Conservation (phyloP, 2,113 vertebrate genomes). For the Peromyscus maniculatus region DNA sequence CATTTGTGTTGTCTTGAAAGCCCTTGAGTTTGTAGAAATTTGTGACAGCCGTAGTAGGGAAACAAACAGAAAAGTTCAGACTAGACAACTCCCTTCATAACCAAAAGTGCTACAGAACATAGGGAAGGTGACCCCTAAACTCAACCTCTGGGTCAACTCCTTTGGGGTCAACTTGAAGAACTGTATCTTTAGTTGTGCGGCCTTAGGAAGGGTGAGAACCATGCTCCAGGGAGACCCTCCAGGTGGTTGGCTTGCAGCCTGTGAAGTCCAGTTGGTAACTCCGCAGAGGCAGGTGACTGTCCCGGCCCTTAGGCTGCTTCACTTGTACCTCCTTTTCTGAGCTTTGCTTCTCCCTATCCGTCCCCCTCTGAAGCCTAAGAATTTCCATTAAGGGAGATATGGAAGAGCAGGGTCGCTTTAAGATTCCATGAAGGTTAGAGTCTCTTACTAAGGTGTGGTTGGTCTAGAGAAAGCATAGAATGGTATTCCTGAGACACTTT, state of each 20-base stretch:
- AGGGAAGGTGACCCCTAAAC: not conserved
- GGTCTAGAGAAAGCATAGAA: not conserved
- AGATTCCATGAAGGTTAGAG: not conserved
- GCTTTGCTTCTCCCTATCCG: not conserved
- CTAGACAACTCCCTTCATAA: not conserved
- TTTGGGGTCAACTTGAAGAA: not conserved
- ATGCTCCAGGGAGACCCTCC: not conserved
- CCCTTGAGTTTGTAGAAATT: not conserved
- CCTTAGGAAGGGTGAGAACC: not conserved
- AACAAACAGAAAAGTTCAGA: not conserved
- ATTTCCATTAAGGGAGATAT: not conserved
- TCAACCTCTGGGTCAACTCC: not conserved
- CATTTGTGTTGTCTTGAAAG: constrained; percentile 1
- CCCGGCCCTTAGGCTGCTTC: not conserved
- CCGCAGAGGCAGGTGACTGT: not conserved
- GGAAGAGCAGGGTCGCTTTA: not conserved
- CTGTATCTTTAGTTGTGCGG: not conserved
- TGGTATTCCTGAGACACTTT: not conserved
- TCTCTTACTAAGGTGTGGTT: not conserved
- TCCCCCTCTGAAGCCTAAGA: not conserved
- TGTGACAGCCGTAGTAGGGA: not conserved
- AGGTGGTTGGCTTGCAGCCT: not conserved
- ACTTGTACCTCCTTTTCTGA: not conserved
- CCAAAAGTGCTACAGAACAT: not conserved
- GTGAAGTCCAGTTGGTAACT: not conserved